phyloP scores from a whole-genome alignment of 2,797 vertebrate genomes.

The Zalophus californianus region DNA sequence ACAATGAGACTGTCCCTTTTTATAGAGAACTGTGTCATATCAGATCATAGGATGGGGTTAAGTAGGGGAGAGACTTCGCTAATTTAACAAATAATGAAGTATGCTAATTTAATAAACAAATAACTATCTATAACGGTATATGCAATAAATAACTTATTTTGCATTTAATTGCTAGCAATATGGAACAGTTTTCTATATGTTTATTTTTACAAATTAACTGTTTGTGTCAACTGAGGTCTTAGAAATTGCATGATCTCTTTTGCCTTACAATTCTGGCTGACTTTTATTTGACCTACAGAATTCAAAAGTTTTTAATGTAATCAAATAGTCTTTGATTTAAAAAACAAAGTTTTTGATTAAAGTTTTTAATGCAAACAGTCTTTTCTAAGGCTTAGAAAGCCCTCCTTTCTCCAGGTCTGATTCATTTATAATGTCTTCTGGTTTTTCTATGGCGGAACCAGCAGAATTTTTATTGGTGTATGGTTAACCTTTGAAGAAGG shows the following conservation, averaged over 20 bases:
- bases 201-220: not conserved
- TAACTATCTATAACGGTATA: not conserved
- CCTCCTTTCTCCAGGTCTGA: not conserved
- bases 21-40: not conserved
- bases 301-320: not conserved
- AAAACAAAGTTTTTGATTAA: not conserved
- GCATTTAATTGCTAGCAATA: not conserved
- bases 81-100: not conserved
- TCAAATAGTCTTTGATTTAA: not conserved
- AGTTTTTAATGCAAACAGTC: not conserved
- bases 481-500: not conserved
- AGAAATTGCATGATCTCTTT: not conserved
- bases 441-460: not conserved
- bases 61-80: not conserved
- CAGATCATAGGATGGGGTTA: not conserved
- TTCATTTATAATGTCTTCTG: conserved; percentile 7
- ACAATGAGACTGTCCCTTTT: not conserved
- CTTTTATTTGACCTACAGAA: not conserved
- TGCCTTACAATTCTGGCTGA: not conserved
- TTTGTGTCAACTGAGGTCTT: not conserved
- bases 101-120: not conserved
- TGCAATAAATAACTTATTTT: not conserved
- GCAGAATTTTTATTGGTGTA: not conserved
- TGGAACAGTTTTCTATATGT: not conserved
- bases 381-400: not conserved